Conservation (phyloP, 2,888 invertebrate genomes). For the Cephus pulcher region DNA sequence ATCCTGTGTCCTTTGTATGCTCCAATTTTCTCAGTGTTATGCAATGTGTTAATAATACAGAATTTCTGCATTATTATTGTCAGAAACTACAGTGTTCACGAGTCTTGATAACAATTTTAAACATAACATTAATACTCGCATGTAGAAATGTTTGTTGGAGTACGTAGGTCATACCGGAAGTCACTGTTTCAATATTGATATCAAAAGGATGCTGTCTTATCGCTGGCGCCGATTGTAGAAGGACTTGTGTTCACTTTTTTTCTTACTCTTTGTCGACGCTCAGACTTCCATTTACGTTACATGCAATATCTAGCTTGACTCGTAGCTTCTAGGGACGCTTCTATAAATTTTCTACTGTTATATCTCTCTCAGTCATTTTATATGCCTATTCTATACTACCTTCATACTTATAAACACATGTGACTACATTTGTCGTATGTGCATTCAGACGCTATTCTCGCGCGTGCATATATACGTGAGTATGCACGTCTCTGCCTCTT, state of each 20-base stretch:
- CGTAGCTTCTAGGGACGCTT: neutral
- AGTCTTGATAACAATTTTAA: neutral
- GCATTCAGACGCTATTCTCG: neutral
- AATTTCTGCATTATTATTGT: neutral
- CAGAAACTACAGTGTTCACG: neutral
- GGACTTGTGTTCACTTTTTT: neutral
- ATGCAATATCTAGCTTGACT: neutral
- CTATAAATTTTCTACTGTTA: neutral
- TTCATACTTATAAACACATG: neutral
- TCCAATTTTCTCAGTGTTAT: neutral
- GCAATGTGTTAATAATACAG: neutral
- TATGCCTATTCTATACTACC: neutral
- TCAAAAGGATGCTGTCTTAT: constrained; percentile 45
- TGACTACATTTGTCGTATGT: neutral
- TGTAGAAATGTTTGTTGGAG: neutral
- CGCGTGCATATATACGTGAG: neutral
- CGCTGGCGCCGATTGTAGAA: constrained; percentile 14
- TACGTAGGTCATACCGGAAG: constrained; percentile 59
- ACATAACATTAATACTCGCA: neutral
- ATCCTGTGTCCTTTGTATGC: neutral
- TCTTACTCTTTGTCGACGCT: neutral
- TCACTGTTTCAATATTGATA: constrained; percentile 43
- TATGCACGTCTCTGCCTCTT: neutral
- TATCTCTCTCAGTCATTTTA: neutral
- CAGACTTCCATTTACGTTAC: neutral